Evolutionary conservation across 1,140 invertebrate genomes (phyloP), one percentile per base, ranked within the genome.

Genomic region (Palaemon carinicauda): DNA sequence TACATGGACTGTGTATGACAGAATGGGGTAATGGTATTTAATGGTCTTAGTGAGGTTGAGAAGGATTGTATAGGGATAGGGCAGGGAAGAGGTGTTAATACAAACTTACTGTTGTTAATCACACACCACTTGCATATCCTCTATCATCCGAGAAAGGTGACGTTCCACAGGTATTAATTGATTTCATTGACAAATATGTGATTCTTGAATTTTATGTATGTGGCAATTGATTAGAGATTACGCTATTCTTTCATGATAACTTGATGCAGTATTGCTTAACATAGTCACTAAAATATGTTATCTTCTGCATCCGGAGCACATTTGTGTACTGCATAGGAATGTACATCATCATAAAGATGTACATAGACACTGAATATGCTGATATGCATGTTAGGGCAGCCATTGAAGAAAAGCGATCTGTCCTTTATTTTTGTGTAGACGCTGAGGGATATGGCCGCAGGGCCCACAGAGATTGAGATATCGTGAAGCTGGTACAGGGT

Each of bases 311-410:
- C 60, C 29, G 29, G 60, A 21, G n/a, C 60, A 69, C n/a, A 27
- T 69, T 69, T 27, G n/a, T 19, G 60, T 69, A n/a, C 9, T 21
- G 60, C n/a, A 69, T 69, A 10, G 60, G 60, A 69, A 27, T 69
- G n/a, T 7, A 69, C 60, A 69, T n/a, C 60, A 69, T 9, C 60
- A 69, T 69, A 21, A 27, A n/a, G 60, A 69, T 69, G 60, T 69
- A 69, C 60, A 12, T 27, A 69, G 60, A 69, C 29, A 27, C 60
- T n/a, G 60, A 69, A 69, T 69, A 69, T 69, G 60, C 60, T 69
- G 60, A 69, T 69, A 69, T 69, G 60, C n/a, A n/a, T n/a, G n/a
- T 69, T n/a, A 69, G 60, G 60, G 60, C 60, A 69, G 60, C 60
- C 9, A 27, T 10, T 9, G 60, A 27, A 69, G 31, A 51, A 31